Evolutionary conservation across 2,888 invertebrate species (phyloP), one percentile per base, ranked within the genome.

Genomic region (Calameuta idolon): DNA sequence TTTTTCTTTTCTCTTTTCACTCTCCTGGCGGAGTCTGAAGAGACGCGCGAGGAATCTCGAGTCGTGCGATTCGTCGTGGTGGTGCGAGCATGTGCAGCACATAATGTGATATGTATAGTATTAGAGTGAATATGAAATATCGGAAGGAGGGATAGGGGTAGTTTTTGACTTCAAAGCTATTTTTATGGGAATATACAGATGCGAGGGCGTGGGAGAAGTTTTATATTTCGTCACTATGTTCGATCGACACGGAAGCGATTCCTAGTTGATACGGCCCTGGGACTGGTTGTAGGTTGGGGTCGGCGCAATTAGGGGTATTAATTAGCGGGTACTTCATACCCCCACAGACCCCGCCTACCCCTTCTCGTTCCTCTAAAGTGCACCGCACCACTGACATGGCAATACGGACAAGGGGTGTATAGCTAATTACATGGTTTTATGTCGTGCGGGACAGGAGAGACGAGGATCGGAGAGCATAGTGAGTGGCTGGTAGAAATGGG

Each of bases 221-320:
- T 55, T 55, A 23, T 55, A 5, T 55, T 55, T 55, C 55, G 55
- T 23, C 55, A 55, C 55, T 55, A 55, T 9, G 23, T 55, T 55
- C 23, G 55, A 55, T 23, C 9, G 75, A 77, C 34, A 73, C 31
- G 73, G 55, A 76, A 74, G 74, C 69, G 77, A 80, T 81, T 69
- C 79, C 80, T 75, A 35, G 76, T 77, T 76, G n/a, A 77, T 82
- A 81, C 87, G 84, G 87, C 87, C 87, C 87, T 88, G 87, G 77
- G 74, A 74, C 83, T 87, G 82, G 81, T 76, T 76, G 81, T 79
- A 79, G 79, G 77, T 77, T 82, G 86, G 88, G 88, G 88, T 88
- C 85, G 88, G 87, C 87, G 89, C 90, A 91, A 91, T 91, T 91
- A 90, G 90, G 90, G 89, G 89, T 91, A 91, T 91, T 91, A 91